Base-by-base conservation (phyloP, 2,797 vertebrate species). In the Lepidocolaptes lacrymiger region DNA sequence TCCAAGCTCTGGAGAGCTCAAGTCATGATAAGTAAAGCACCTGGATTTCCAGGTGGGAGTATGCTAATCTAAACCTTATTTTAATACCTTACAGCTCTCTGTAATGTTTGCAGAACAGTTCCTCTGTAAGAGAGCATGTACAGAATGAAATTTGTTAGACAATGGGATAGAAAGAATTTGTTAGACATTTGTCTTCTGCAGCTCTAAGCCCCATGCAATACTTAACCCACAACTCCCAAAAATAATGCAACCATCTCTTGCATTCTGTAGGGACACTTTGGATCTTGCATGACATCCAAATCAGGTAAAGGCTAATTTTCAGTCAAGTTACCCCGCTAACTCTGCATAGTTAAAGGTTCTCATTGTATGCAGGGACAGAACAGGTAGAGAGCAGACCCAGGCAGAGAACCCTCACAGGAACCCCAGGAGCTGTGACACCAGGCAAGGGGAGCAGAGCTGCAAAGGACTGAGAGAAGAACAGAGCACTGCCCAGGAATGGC, bases 21-120 rank as follows among this genome's bases (percentile, higher is more conserved):
- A 59, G 64, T 62, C 48, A 81, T 26, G n/a, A 9, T 81, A 92
- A 93, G 78, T 52, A 93, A 96, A 94, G 82, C 89, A 96, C 76
- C 92, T 94, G 89, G 39, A 85, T 85, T 86, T 95, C 67, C 88
- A 94, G 80, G 90, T 95, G 74, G 90, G 63, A 95, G 64, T 55
- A 90, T 79, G 67, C 59, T 89, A 94, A 69, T 79, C 62, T 66
- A 88, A 93, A 75, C 34, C 39, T 51, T 72, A 79, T 71, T 95
- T 87, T 85, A 89, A 92, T 79, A 86, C 20, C 16, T 71, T 87
- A 87, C 37, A 91, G 44, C 19, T 79, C 63, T 82, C 84, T 73
- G 7, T 13, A 85, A 64, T 32, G 44, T 82, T 79, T 94, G 59
- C 44, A 85, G 77, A 88, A 78, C 28, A 56, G 49, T 43, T 88